These are phyloP conservation scores for Falcaria lacertinaria DNA, from an alignment of 2,888 invertebrate species.

Conservation along the genomic window DNA sequence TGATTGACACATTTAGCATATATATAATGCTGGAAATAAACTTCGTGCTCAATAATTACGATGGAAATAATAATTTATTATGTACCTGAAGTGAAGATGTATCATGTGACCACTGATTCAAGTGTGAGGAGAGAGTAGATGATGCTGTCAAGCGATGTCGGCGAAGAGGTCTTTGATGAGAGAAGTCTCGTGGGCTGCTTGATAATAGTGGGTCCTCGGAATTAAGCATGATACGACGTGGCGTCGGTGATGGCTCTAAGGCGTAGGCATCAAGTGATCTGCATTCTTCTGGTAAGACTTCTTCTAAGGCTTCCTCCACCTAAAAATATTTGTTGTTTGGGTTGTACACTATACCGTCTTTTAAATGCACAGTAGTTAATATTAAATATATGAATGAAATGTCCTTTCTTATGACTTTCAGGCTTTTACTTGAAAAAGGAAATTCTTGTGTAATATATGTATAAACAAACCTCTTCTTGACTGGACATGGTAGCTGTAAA, in stretches of 20 bases:
- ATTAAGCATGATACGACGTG: conserved; percentile 92
- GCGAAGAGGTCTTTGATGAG: conserved; percentile 57
- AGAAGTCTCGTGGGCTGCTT: conserved; percentile 90
- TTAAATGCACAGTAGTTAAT: conserved; percentile 1
- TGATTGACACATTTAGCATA: conserved; percentile 21
- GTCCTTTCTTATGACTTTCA: too few relatives aligned
- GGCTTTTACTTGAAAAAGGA: too few relatives aligned
- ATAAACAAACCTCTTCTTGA: conserved; percentile 85
- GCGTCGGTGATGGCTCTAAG: conserved; percentile 82
- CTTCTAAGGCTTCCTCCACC: conserved; percentile 91
- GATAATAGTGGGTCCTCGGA: conserved; percentile 92
- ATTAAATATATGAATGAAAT: too few relatives aligned
- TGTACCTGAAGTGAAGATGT: conserved; percentile 60
- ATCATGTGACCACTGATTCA: conserved; percentile 67
- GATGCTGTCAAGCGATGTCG: conserved; percentile 46
- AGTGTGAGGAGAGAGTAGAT: conserved; percentile 33
- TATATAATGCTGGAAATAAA: too few relatives aligned
- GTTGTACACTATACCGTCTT: too few relatives aligned
- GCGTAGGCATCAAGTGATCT: conserved; percentile 82
- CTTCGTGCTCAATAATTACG: too few relatives aligned
- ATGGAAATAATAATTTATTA: too few relatives aligned
- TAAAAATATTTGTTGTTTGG: conserved; percentile 26
- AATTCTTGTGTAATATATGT: conserved; percentile 5
- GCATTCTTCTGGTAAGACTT: conserved; percentile 89
- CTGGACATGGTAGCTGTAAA: conserved; percentile 92